A percentile compares a stretch with the other conserved stretches of the same genome.
These are phyloP conservation scores for Rhabditophanes sp. DNA, from an alignment of 2,888 invertebrate species.

Conservation along the genomic window DNA sequence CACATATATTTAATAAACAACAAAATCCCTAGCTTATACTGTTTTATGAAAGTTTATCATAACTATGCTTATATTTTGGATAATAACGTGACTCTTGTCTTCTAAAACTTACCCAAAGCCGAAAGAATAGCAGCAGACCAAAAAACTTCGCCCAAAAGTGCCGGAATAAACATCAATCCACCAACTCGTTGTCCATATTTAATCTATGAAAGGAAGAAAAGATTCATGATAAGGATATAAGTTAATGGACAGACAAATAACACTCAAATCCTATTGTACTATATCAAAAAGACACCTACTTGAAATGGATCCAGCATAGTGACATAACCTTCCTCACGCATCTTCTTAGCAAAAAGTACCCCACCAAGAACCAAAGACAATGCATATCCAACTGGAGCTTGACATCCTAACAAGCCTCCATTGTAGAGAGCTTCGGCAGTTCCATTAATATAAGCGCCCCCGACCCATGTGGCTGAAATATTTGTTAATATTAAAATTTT, in stretches of 20 bases:
- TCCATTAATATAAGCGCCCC: conserved; percentile 97
- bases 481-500: not conserved
- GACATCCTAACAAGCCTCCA: conserved; percentile 77
- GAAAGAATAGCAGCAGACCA: conserved; percentile 96
- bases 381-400: conserved; percentile 92
- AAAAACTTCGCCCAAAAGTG: conserved; percentile 90
- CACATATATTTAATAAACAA: too few relatives aligned
- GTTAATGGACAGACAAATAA: conserved; percentile 3
- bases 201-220: conserved; percentile 54
- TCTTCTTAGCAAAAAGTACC: conserved; percentile 89
- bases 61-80: too few relatives aligned
- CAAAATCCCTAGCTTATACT: too few relatives aligned
- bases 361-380: conserved; percentile 81
- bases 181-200: conserved; percentile 93
- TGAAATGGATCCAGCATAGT: conserved; percentile 89
- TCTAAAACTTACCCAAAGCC: conserved; percentile 59
- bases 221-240: conserved; percentile 3
- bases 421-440: conserved; percentile 92
- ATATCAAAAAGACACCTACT: too few relatives aligned
- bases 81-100: too few relatives aligned
- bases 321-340: conserved; percentile 69
- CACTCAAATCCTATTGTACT: conserved; percentile 3
- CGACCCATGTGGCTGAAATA: conserved; percentile 84
- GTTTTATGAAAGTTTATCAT: too few relatives aligned
- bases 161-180: conserved; percentile 81